phyloP scores from a whole-genome alignment of 30 jellyfish, hydroid and myxozoan genomes.

The Haliclystus octoradiatus region DNA sequence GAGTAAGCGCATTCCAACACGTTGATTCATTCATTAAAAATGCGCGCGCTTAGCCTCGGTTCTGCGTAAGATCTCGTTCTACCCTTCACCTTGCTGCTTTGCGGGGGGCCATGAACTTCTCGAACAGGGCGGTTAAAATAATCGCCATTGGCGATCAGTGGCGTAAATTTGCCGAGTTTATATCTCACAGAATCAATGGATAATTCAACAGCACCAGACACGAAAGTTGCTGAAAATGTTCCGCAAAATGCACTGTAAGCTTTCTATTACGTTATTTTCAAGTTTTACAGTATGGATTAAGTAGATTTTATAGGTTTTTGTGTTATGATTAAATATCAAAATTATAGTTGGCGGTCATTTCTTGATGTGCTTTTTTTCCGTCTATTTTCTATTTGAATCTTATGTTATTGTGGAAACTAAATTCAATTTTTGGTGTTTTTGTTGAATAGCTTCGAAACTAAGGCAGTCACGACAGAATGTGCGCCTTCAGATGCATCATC shows the following conservation, averaged over 20 bases:
- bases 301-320: too few species aligned
- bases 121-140: constrained; percentile 34
- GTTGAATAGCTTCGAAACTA: not conserved
- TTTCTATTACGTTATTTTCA: not conserved
- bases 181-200: not conserved
- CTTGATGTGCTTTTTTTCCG: not conserved
- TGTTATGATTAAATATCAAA: too few species aligned
- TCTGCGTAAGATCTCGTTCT: not conserved
- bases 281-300: not conserved
- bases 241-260: not conserved
- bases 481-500: constrained; percentile 5
- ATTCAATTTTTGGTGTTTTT: too few species aligned
- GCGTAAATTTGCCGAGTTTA: constrained; percentile 7
- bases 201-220: not conserved
- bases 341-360: not conserved
- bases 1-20: not conserved
- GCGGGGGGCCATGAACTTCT: constrained; percentile 61
- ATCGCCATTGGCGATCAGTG: constrained; percentile 50
- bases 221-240: not conserved
- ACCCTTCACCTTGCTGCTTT: constrained; percentile 5
- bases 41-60: not conserved
- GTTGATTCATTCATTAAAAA: not conserved
- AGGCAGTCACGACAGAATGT: constrained; percentile 8
- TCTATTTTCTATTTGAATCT: not conserved
- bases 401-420: not conserved